Conservation (phyloP, 2,113 vertebrate genomes). For the Boleophthalmus pectinirostris region DNA sequence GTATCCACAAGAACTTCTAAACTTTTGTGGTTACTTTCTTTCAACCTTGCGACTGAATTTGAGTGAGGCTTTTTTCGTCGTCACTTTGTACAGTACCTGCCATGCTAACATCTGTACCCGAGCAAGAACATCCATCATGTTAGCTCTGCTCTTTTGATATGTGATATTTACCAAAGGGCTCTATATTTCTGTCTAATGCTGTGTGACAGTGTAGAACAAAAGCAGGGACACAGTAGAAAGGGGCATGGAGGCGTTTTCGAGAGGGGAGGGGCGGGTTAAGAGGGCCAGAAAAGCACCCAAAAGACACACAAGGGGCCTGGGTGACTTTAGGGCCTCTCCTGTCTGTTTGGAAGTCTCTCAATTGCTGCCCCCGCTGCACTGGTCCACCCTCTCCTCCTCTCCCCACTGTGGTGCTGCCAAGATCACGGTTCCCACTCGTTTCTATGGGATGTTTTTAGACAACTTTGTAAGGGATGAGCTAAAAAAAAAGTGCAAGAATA, state of each 20-base stretch:
- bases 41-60: neutral
- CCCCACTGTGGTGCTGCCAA: conserved; percentile 32
- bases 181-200: neutral
- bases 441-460: neutral
- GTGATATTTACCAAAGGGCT: conserved; percentile 1
- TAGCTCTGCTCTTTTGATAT: neutral
- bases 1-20: neutral
- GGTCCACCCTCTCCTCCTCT: conserved; percentile 18
- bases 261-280: conserved; percentile 32
- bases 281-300: conserved; percentile 21
- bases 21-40: neutral
- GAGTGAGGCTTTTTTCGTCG: neutral
- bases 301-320: conserved; percentile 41
- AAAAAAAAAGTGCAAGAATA: neutral
- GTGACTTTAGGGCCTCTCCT: conserved; percentile 56
- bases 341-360: conserved; percentile 49
- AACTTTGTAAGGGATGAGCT: neutral
- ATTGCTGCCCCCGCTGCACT: conserved; percentile 40
- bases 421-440: conserved; percentile 33
- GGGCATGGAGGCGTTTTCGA: neutral
- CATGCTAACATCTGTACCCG: neutral
- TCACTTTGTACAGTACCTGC: conserved; percentile 2
- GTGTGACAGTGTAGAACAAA: conserved; percentile 15
- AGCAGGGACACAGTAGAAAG: conserved; percentile 17
- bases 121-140: neutral